Percentiles rank a stretch among this genome's conserved stretches.
These are phyloP conservation scores for Phymanthus crucifer DNA, from an alignment of 92 coral and sea anemone species.

Conservation along the genomic window DNA sequence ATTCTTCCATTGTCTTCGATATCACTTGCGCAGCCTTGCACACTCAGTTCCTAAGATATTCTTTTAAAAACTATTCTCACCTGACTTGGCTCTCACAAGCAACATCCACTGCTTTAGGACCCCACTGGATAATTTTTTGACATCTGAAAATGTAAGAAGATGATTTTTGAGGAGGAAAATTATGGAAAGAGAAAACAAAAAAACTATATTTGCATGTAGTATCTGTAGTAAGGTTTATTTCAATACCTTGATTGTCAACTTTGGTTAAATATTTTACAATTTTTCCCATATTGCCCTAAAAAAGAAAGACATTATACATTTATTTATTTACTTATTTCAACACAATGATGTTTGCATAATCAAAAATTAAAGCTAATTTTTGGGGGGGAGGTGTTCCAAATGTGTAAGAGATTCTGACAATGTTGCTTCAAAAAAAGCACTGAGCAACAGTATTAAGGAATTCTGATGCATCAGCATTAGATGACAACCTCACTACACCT, in stretches of 20 bases:
- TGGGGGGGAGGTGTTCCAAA: no score
- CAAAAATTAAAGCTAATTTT: background rate
- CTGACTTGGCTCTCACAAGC: conserved; percentile 72
- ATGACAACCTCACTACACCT: no score
- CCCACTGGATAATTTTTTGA: conserved; percentile 71
- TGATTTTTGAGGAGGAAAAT: background rate
- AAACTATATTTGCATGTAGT: no score
- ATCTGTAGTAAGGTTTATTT: background rate
- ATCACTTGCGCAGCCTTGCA: background rate
- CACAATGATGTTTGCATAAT: background rate
- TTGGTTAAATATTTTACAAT: conserved; percentile 84
- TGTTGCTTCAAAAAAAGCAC: no score
- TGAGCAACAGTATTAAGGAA: no score
- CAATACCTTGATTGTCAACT: conserved; percentile 85
- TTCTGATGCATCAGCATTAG: no score
- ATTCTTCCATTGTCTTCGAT: no score
- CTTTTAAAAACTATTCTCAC: background rate
- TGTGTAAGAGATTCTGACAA: no score
- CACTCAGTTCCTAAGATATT: background rate
- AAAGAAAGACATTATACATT: no score
- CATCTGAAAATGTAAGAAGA: conserved; percentile 49
- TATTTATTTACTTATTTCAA: no score
- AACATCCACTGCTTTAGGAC: conserved; percentile 91
- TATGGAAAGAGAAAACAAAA: no score
- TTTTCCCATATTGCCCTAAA: conserved; percentile 92